A percentile compares a stretch with the other conserved stretches of the same genome.
Evolutionary conservation across 2,888 invertebrate species (phyloP).

Genomic region (Achlya flavicornis): DNA sequence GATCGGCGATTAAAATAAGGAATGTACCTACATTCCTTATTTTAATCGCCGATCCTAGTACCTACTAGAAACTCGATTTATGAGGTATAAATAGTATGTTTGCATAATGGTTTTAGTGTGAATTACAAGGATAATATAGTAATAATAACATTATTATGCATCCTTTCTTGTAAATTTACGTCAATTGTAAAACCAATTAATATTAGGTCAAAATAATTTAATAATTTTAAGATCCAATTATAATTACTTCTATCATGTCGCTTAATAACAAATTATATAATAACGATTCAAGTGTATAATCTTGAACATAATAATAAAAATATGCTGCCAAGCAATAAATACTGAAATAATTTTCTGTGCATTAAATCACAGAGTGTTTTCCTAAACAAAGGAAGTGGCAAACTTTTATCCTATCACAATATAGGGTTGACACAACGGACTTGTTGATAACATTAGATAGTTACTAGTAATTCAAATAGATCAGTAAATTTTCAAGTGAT

Average conservation of each 20-base stretch:
- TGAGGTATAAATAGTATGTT: too few relatives aligned
- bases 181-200: conserved; percentile 26
- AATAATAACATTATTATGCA: conserved; percentile 10
- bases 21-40: too few relatives aligned
- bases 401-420: background rate
- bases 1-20: too few relatives aligned
- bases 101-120: background rate
- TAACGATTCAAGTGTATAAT: background rate
- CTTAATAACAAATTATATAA: background rate
- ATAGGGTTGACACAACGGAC: background rate
- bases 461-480: too few relatives aligned
- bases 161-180: conserved; percentile 32
- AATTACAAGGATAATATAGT: conserved; percentile 5
- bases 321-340: conserved; percentile 1
- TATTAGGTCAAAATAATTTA: background rate
- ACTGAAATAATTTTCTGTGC: background rate
- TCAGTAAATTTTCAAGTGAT: too few relatives aligned
- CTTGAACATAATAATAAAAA: background rate
- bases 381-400: background rate
- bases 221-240: background rate
- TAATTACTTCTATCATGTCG: background rate
- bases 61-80: too few relatives aligned
- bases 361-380: background rate
- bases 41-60: too few relatives aligned
- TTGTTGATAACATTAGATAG: too few relatives aligned